Conservation (phyloP, 2,797 vertebrate genomes). For the Petrocephalus schoutedeni region DNA sequence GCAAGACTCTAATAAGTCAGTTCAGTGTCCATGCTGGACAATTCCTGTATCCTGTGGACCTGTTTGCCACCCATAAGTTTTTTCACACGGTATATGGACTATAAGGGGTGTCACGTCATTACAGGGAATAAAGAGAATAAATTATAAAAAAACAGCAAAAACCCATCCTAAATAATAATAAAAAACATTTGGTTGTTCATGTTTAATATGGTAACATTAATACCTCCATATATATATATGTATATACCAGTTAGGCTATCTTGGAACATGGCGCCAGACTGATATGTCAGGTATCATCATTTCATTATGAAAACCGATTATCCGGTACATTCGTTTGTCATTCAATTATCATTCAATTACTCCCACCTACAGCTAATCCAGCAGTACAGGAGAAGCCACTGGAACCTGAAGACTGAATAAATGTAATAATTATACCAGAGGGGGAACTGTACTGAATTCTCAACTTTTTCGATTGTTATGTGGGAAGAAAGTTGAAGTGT, state of each 20-base stretch:
- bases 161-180: background rate
- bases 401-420: background rate
- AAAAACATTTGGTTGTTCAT: background rate
- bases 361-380: slow-evolving; percentile 1
- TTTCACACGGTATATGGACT: background rate
- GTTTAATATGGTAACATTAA: background rate
- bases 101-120: background rate
- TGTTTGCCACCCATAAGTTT: background rate
- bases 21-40: background rate
- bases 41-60: background rate
- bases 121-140: background rate
- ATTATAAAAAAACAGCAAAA: background rate
- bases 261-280: background rate
- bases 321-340: slow-evolving; percentile 2
- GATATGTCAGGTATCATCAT: slow-evolving; percentile 19
- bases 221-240: background rate
- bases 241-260: background rate
- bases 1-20: background rate
- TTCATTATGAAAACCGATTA: slow-evolving; percentile 29
- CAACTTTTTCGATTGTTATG: background rate
- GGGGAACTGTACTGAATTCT: background rate
- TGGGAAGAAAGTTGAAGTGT: background rate
- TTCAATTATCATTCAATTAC: slow-evolving; percentile 26
- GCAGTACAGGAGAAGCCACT: background rate
- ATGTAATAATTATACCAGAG: slow-evolving; percentile 2